Evolutionary conservation across 2,113 vertebrate species (phyloP).

Genomic region (Orthonyx spaldingii): DNA sequence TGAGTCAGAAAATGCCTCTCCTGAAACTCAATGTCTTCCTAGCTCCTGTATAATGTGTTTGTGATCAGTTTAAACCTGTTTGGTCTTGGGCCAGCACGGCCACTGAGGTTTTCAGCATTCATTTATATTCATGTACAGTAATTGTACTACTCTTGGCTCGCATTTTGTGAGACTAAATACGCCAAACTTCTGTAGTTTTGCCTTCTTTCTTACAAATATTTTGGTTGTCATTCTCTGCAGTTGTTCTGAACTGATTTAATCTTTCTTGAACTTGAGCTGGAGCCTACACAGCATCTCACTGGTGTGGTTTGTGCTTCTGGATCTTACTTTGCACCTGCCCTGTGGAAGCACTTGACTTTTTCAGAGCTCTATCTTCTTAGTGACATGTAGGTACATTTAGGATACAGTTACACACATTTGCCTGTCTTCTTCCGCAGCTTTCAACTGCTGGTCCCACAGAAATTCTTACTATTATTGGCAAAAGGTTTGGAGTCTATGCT

Average conservation of each 20-base stretch:
- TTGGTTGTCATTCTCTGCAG: not conserved
- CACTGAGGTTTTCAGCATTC: not conserved
- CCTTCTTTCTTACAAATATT: not conserved
- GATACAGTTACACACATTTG: not conserved
- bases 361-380: not conserved
- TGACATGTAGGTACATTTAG: not conserved
- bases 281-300: not conserved
- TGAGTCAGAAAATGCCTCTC: not conserved
- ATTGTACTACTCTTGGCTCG: not conserved
- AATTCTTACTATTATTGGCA: not conserved
- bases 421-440: not conserved
- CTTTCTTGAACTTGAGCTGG: not conserved
- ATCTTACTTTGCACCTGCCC: not conserved
- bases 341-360: not conserved
- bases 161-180: not conserved
- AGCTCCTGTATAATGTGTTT: not conserved
- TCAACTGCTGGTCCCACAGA: not conserved
- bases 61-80: not conserved
- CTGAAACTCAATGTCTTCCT: not conserved
- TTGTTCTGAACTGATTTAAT: not conserved
- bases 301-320: not conserved
- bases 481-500: not conserved
- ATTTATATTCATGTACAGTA: not conserved
- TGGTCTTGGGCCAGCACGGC: not conserved
- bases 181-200: not conserved